A percentile compares a stretch with the other conserved stretches of the same genome.
These are phyloP conservation scores for Heliornis fulica DNA, from an alignment of 2,113 vertebrate species.

Conservation along the genomic window DNA sequence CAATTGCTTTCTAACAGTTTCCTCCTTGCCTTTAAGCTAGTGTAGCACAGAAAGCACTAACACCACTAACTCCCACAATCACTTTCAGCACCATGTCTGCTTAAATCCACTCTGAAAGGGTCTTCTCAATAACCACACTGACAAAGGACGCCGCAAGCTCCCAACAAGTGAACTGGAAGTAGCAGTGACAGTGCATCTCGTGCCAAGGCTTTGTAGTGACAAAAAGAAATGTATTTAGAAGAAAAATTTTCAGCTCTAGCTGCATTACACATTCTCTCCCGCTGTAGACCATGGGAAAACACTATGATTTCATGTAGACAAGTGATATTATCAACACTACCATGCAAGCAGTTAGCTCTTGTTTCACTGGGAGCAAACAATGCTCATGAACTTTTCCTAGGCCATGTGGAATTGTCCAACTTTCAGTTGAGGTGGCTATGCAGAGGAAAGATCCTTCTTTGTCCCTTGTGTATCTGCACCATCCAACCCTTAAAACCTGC, in stretches of 20 bases:
- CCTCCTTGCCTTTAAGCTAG: background rate
- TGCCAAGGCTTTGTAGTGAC: background rate
- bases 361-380: background rate
- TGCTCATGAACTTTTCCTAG: background rate
- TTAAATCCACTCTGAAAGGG: background rate
- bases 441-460: background rate
- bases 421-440: background rate
- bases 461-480: background rate
- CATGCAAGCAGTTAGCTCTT: background rate
- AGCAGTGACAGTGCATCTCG: background rate
- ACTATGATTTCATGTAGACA: fast-evolving
- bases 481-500: background rate
- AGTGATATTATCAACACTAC: background rate
- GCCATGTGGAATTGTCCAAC: background rate
- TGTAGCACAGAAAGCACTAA: background rate
- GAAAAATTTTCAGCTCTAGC: background rate
- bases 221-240: background rate
- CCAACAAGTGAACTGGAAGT: background rate
- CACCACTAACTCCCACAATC: fast-evolving
- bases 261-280: background rate
- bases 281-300: background rate
- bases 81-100: background rate
- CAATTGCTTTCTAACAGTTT: background rate
- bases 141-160: background rate
- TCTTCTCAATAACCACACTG: background rate